Evolutionary conservation across 1,140 invertebrate species (phyloP).

Genomic region (Maniola jurtina): DNA sequence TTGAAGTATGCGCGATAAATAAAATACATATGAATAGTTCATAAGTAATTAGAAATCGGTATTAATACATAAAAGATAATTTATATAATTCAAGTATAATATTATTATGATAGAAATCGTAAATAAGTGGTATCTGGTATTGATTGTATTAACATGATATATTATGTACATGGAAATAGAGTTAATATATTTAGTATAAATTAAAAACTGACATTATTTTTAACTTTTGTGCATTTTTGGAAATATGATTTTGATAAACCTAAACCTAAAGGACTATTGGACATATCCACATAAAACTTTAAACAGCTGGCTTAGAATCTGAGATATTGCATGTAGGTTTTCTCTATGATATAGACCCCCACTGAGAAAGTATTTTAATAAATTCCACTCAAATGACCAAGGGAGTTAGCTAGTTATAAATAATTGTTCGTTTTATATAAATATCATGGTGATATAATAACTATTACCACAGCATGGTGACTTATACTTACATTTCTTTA

Average conservation of each 20-base stretch:
- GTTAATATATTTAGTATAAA: background rate
- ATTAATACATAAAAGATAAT: background rate
- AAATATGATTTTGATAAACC: too few relatives aligned
- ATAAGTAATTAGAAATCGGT: background rate
- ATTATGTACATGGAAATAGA: background rate
- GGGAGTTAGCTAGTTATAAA: background rate
- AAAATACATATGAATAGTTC: background rate
- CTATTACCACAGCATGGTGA: too few relatives aligned
- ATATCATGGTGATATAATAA: background rate
- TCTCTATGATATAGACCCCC: too few relatives aligned
- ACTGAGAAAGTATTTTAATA: too few relatives aligned
- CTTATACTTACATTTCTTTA: slow-evolving; percentile 7
- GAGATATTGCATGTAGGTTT: too few relatives aligned
- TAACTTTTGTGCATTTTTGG: too few relatives aligned
- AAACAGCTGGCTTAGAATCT: too few relatives aligned
- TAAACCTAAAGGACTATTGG: too few relatives aligned
- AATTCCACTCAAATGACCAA: too few relatives aligned
- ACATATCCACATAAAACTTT: background rate
- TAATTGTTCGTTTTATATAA: background rate
- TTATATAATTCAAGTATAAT: background rate
- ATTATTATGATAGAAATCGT: background rate
- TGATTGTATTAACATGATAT: background rate
- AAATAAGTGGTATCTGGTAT: background rate
- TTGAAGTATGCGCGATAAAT: slow-evolving; percentile 1
- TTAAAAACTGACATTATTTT: background rate